These are phyloP conservation scores for Temnothorax curvispinosus DNA, from an alignment of 1,140 invertebrate species.

Conservation along the genomic window DNA sequence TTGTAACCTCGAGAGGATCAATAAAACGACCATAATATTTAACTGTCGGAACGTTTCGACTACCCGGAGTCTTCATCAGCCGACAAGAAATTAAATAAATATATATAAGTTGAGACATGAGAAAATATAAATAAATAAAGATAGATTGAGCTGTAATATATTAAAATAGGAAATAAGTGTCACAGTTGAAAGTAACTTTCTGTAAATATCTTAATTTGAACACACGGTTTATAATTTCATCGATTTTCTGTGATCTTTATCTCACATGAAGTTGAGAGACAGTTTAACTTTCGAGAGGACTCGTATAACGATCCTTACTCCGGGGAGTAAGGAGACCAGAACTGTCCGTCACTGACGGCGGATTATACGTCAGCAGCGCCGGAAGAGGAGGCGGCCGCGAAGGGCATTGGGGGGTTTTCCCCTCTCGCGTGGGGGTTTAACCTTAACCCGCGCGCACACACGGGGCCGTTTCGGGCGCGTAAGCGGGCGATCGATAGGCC, in stretches of 20 bases:
- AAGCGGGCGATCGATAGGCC: slow-evolving; percentile 30
- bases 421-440: background rate
- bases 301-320: background rate
- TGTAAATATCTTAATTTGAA: background rate
- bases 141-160: too few species aligned
- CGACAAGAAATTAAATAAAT: too few species aligned
- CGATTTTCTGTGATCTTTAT: background rate
- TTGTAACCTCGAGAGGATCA: too few species aligned
- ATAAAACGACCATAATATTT: too few species aligned
- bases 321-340: background rate
- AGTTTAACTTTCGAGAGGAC: background rate
- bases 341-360: background rate
- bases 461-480: slow-evolving; percentile 20
- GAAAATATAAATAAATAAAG: too few species aligned
- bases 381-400: slow-evolving; percentile 30
- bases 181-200: background rate
- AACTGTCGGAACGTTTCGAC: too few species aligned
- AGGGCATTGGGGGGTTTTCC: background rate
- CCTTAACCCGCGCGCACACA: slow-evolving; percentile 43
- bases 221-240: background rate
- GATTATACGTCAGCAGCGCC: slow-evolving; percentile 32
- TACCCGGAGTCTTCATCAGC: too few species aligned
- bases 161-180: too few species aligned
- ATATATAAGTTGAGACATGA: too few species aligned
- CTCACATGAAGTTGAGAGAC: too few species aligned